Percentiles rank a stretch among this genome's conserved stretches.
phyloP scores from a whole-genome alignment of 2,888 invertebrate genomes.

The Vannuccia rotundouncinata region DNA sequence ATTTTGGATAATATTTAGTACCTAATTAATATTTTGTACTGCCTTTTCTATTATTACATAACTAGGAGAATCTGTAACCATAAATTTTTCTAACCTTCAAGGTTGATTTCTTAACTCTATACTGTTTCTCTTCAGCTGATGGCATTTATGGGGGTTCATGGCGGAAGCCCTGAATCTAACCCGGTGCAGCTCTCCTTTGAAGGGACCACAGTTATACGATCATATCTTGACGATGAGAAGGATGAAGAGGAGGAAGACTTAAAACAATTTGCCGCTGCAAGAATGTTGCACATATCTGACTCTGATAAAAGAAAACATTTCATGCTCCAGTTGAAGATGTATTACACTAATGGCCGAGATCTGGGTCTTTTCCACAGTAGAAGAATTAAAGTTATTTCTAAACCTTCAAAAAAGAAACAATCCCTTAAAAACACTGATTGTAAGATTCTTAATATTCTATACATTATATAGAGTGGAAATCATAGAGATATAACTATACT shows the following conservation, averaged over 20 bases:
- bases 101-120: too few relatives aligned
- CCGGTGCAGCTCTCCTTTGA: constrained; percentile 97
- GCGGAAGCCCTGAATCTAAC: constrained; percentile 89
- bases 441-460: too few relatives aligned
- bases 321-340: constrained; percentile 97
- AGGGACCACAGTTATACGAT: too few relatives aligned
- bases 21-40: too few relatives aligned
- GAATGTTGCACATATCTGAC: constrained; percentile 96
- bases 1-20: too few relatives aligned
- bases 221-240: neutral
- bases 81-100: too few relatives aligned
- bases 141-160: constrained; percentile 86
- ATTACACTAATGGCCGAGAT: constrained; percentile 94
- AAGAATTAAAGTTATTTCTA: constrained; percentile 98
- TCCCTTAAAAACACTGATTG: constrained; percentile 93
- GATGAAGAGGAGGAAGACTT: neutral
- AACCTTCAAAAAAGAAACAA: constrained; percentile 98
- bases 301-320: constrained; percentile 99
- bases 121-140: constrained; percentile 74
- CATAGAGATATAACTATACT: too few relatives aligned
- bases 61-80: too few relatives aligned
- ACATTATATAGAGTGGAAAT: too few relatives aligned
- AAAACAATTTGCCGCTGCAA: constrained; percentile 86
- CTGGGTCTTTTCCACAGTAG: constrained; percentile 97
- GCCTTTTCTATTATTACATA: too few relatives aligned